phyloP scores from a whole-genome alignment of 2,888 invertebrate species.

The Zeuzera pyrina region DNA sequence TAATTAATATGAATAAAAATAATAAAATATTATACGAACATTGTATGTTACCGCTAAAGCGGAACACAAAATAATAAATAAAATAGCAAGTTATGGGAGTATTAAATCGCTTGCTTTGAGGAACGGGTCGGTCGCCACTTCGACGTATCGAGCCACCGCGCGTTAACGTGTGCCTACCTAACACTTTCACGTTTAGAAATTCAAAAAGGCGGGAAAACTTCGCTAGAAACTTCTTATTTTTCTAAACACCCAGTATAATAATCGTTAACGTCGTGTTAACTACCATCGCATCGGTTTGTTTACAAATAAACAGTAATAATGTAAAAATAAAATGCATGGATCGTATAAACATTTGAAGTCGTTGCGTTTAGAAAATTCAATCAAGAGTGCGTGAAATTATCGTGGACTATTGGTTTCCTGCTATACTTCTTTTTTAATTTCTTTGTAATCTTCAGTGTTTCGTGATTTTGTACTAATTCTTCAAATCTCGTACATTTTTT shows the following conservation, averaged over 20 bases:
- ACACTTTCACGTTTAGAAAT: conserved; percentile 51
- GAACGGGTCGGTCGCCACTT: conserved; percentile 29
- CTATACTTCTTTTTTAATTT: conserved; percentile 26
- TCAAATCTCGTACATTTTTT: too few relatives aligned
- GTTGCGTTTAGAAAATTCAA: conserved; percentile 20
- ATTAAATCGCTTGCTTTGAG: not conserved
- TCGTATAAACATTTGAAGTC: conserved; percentile 16
- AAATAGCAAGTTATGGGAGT: not conserved
- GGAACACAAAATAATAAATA: not conserved
- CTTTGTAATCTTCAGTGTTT: conserved; percentile 1
- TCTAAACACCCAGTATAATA: conserved; percentile 28
- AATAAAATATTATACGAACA: too few relatives aligned
- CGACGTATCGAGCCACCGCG: conserved; percentile 38
- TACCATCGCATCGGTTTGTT: conserved; percentile 32
- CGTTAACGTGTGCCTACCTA: conserved; percentile 46
- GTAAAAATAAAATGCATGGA: conserved; percentile 38
- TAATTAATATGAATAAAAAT: too few relatives aligned
- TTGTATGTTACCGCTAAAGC: too few relatives aligned
- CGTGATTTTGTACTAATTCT: too few relatives aligned
- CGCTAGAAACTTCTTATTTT: conserved; percentile 35
- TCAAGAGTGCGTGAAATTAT: conserved; percentile 16
- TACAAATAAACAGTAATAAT: conserved; percentile 40
- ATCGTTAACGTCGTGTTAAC: conserved; percentile 23
- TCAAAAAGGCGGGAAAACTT: conserved; percentile 42
- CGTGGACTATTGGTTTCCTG: conserved; percentile 19